Percentiles rank a stretch among this genome's conserved stretches.
Evolutionary conservation across 1,140 invertebrate genomes (phyloP).

Genomic region (Aphidius gifuensis): DNA sequence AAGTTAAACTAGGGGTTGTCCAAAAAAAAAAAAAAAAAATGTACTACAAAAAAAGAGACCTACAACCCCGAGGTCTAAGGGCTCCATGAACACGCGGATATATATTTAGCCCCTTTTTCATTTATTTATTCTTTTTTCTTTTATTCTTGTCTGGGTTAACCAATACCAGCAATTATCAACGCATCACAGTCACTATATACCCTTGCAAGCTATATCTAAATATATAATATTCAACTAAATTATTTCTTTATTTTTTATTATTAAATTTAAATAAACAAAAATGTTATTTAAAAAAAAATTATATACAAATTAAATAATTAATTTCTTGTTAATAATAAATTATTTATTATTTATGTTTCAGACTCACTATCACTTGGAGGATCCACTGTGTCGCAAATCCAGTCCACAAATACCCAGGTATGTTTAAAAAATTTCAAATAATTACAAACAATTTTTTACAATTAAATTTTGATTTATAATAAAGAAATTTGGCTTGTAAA

Average conservation of each 20-base stretch:
- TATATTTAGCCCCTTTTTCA: no score
- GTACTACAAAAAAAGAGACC: neutral
- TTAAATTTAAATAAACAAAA: slow-evolving; percentile 1
- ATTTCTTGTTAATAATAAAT: no score
- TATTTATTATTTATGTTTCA: no score
- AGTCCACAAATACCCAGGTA: no score
- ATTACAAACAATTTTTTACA: no score
- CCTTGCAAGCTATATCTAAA: slow-evolving; percentile 9
- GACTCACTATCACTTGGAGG: no score
- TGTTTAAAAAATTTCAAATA: no score
- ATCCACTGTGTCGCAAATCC: no score
- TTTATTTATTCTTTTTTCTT: no score
- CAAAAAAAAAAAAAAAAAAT: slow-evolving; percentile 6
- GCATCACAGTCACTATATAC: slow-evolving; percentile 39
- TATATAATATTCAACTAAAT: slow-evolving; percentile 22
- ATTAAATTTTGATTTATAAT: neutral
- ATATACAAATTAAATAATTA: no score
- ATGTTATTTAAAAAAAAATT: no score
- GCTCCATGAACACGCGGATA: slow-evolving; percentile 19
- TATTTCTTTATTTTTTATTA: slow-evolving; percentile 21
- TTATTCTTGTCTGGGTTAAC: slow-evolving; percentile 45
- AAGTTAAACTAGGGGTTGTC: slow-evolving; percentile 49
- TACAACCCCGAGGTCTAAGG: slow-evolving; percentile 21
- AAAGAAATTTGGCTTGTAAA: no score
- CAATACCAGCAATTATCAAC: slow-evolving; percentile 57